These are phyloP conservation scores for Eunapius fragilis DNA, from an alignment of 37 sponge, comb jelly and placozoan species.

Conservation along the genomic window DNA sequence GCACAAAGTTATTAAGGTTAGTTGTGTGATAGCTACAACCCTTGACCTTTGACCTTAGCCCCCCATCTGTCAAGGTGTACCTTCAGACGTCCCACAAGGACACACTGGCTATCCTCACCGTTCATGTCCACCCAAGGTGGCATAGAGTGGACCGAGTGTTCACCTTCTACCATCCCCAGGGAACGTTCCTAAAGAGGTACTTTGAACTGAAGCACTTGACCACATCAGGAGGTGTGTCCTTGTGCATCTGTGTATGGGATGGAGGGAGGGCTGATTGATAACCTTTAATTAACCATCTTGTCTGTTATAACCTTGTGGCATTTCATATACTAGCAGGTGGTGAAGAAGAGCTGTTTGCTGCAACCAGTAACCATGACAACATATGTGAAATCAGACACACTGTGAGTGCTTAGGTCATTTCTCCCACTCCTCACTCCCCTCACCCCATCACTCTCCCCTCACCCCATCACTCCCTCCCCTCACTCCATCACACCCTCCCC, in stretches of 20 bases:
- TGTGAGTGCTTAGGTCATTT: not conserved
- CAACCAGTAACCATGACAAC: slow-evolving; percentile 18
- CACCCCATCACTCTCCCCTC: not conserved
- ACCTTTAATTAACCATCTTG: no score
- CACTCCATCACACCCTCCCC: not conserved
- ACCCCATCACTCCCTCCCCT: not conserved
- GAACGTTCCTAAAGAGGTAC: slow-evolving; percentile 47
- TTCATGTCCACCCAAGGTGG: slow-evolving; percentile 32
- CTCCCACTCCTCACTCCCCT: no score
- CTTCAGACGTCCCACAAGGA: slow-evolving; percentile 27
- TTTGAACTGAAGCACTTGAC: slow-evolving; percentile 1
- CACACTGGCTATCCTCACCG: slow-evolving; percentile 22
- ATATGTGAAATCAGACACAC: slow-evolving; percentile 23
- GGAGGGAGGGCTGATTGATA: not conserved
- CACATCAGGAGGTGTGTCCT: not conserved
- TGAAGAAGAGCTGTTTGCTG: not conserved
- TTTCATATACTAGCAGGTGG: not conserved
- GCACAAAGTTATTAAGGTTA: not conserved
- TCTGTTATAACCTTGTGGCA: no score
- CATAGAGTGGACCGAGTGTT: slow-evolving; percentile 33
- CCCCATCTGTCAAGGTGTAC: no score
- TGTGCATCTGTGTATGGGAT: not conserved
- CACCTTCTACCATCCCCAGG: slow-evolving; percentile 69
- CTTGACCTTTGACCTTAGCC: not conserved
- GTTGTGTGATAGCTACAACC: not conserved